Evolutionary conservation across 2,797 vertebrate genomes (phyloP).

Genomic region (Hydrolagus colliei): DNA sequence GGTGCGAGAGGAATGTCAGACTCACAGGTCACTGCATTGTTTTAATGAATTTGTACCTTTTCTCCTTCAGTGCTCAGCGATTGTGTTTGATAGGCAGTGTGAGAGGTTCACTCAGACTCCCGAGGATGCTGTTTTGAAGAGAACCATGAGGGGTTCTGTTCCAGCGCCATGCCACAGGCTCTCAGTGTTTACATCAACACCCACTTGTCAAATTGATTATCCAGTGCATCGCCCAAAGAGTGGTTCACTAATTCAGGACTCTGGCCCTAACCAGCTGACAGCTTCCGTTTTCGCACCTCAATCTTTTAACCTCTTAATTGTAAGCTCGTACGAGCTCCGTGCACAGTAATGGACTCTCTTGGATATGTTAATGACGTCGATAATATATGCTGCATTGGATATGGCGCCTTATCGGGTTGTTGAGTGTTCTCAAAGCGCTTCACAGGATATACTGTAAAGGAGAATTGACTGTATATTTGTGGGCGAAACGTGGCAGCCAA

Average conservation of each 20-base stretch:
- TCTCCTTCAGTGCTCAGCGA: slow-evolving; percentile 25
- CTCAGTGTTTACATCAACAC: slow-evolving; percentile 29
- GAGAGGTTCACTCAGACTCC: slow-evolving; percentile 8
- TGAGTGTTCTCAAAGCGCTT: no score
- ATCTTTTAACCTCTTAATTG: slow-evolving; percentile 29
- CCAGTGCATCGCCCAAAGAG: not conserved
- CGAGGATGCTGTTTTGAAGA: slow-evolving; percentile 22
- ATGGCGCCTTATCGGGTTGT: no score
- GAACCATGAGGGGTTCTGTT: slow-evolving; percentile 15
- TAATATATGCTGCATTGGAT: no score
- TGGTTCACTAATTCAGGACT: slow-evolving; percentile 23
- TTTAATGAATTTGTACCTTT: slow-evolving; percentile 33
- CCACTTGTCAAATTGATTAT: slow-evolving; percentile 30
- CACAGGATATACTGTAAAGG: no score
- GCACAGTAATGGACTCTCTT: no score
- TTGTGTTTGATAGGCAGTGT: slow-evolving; percentile 31
- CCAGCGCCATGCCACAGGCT: slow-evolving; percentile 25
- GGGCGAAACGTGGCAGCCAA: no score
- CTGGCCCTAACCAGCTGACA: slow-evolving; percentile 23
- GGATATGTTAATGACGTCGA: no score
- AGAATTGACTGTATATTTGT: no score
- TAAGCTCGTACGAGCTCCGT: not conserved
- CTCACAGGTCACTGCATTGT: slow-evolving; percentile 32
- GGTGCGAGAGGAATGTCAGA: slow-evolving; percentile 17
- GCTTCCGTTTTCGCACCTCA: slow-evolving; percentile 15